These are phyloP conservation scores for Parauchenoglanis ngamensis DNA, from an alignment of 2,797 vertebrate species.

Conservation along the genomic window DNA sequence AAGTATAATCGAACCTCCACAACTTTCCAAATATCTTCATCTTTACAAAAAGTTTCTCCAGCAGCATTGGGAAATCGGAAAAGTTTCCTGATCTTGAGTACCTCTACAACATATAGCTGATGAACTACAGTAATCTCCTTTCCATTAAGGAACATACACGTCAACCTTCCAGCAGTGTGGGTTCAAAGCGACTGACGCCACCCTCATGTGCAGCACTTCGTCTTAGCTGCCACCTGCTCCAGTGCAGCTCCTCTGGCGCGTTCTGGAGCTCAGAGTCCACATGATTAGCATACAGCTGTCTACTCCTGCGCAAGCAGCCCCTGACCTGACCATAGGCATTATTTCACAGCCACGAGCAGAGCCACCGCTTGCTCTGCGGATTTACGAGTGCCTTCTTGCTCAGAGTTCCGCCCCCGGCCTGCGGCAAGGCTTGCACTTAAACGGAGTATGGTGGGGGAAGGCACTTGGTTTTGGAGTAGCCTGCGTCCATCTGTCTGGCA, in stretches of 20 bases:
- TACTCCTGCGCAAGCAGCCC: slow-evolving; percentile 56
- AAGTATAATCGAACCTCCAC: slow-evolving; percentile 63
- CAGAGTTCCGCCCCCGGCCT: slow-evolving; percentile 37
- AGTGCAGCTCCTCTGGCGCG: slow-evolving; percentile 43
- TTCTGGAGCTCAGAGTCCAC: slow-evolving; percentile 58
- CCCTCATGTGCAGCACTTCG: slow-evolving; percentile 34
- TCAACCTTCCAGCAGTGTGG: slow-evolving; percentile 22
- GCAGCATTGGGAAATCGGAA: slow-evolving; percentile 60
- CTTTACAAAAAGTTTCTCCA: slow-evolving; percentile 65
- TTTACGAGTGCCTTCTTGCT: slow-evolving; percentile 59
- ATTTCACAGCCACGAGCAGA: slow-evolving; percentile 43
- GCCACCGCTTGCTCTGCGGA: slow-evolving; percentile 43
- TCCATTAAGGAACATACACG: slow-evolving; percentile 7
- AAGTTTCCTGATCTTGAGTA: neutral
- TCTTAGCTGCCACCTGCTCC: slow-evolving; percentile 61
- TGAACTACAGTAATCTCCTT: slow-evolving; percentile 8
- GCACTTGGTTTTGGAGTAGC: slow-evolving; percentile 49
- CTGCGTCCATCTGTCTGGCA: slow-evolving; percentile 74
- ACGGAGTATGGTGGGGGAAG: slow-evolving; percentile 7
- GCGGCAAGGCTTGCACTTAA: slow-evolving; percentile 31
- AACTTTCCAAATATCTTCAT: slow-evolving; percentile 84
- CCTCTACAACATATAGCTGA: neutral
- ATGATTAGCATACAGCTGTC: slow-evolving; percentile 87
- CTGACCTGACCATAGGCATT: slow-evolving; percentile 59
- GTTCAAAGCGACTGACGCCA: slow-evolving; percentile 12